These are phyloP conservation scores for Harpagoxenus sublaevis DNA, from an alignment of 2,888 invertebrate species.

Conservation along the genomic window DNA sequence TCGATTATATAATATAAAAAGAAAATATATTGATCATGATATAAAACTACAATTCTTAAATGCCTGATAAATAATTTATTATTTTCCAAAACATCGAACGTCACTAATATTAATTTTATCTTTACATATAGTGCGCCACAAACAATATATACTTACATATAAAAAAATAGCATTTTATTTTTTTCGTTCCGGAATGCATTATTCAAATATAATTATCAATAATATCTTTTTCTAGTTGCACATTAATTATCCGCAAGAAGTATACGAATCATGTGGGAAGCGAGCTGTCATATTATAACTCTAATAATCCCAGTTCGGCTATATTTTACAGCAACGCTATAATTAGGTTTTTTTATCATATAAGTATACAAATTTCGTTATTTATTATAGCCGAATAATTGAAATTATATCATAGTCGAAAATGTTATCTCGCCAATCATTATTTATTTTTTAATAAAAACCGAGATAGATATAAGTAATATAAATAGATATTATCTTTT, in stretches of 20 bases:
- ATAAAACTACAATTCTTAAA: not conserved
- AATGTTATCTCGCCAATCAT: not conserved
- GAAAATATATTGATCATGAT: not conserved
- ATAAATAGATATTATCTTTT: not conserved
- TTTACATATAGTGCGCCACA: not conserved
- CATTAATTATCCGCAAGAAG: not conserved
- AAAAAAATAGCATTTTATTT: not conserved
- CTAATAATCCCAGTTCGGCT: not conserved
- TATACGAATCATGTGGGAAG: not conserved
- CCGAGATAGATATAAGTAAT: no score
- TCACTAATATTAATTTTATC: not conserved
- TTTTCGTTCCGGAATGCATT: not conserved
- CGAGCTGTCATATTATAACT: not conserved
- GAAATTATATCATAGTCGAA: not conserved
- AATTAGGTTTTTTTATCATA: not conserved
- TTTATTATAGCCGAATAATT: not conserved
- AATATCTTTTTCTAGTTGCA: not conserved
- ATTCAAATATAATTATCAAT: not conserved
- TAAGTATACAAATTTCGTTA: not conserved
- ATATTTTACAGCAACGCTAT: not conserved
- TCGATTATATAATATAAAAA: not conserved
- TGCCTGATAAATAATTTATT: not conserved
- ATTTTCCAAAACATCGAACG: not conserved
- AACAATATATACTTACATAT: not conserved
- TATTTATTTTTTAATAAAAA: slow-evolving; percentile 20